Evolutionary conservation across 2,888 invertebrate species (phyloP).

Genomic region (Melieria crassipennis): DNA sequence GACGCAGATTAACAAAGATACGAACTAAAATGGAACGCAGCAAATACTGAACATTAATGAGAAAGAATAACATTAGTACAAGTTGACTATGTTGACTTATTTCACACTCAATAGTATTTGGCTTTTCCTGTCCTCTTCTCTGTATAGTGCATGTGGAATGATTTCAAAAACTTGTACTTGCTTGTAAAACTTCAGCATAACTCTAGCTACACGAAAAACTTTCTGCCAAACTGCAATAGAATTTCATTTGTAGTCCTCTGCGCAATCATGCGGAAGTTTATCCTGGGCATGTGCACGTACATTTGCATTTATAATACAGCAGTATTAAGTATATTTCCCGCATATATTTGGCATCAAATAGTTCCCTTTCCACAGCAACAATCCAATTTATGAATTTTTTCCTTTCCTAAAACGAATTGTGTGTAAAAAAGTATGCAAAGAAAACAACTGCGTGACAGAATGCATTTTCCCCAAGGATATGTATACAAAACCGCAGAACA

Average conservation of each 20-base stretch:
- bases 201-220: too few relatives aligned
- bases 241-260: background rate
- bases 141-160: too few relatives aligned
- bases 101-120: too few relatives aligned
- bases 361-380: background rate
- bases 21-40: too few relatives aligned
- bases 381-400: constrained; percentile 1
- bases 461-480: constrained; percentile 6
- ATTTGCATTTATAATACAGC: background rate
- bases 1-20: too few relatives aligned
- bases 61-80: too few relatives aligned
- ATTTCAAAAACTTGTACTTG: too few relatives aligned
- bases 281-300: background rate
- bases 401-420: background rate
- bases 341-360: background rate
- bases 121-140: too few relatives aligned
- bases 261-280: background rate
- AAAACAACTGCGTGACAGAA: constrained; percentile 6
- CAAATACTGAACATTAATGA: too few relatives aligned
- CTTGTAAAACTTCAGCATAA: too few relatives aligned
- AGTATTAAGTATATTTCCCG: background rate
- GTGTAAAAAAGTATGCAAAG: background rate
- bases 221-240: background rate
- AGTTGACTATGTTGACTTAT: too few relatives aligned
- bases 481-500: background rate